Evolutionary conservation across 2,797 vertebrate genomes (phyloP), one percentile per base, ranked within the genome.

Genomic region (Pangasius macronema): DNA sequence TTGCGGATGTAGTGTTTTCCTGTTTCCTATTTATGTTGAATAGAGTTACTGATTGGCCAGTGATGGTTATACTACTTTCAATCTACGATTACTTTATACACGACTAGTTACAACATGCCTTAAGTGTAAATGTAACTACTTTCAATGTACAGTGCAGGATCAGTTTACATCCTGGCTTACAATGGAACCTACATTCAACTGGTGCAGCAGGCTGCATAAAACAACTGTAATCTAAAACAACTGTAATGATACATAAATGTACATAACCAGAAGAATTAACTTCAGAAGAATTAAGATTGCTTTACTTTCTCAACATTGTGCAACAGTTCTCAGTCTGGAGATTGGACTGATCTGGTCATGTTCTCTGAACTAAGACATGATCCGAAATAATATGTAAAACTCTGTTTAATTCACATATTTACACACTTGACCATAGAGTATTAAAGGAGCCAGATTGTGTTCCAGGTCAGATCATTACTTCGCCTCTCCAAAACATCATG

Each of bases 401-500:
- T 30, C 1, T 46, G 11, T 46, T 57, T 79, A 36, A 36, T 53
- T 1, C 51, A 9, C 33, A 53, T 57, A 59, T n/a, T 10, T 61
- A 49, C 39, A 65, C 22, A 49, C 39, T 33, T 14, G 18, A n/a
- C 20, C 11, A 55, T 36, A 77, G 30, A 76, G 11, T 24, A 22
- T 33, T 87, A 53, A 77, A 80, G 11, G n/a, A 36, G 42, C 49
- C 7, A 70, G 55, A 27, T 53, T 73, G 30, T 86, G 36, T 81
- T 87, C 18, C 84, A 93, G 93, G 93, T 89, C 93, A 93, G 84
- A 63, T 92, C 72, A 92, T 93, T 55, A 87, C 89, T 16, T 90
- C 88, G 6, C 77, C 84, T 57, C 63, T 93, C 36, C 0, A 39
- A 55, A 67, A 82, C 22, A 90, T 93, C 83, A 87, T 89, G 79